Evolutionary conservation across 2,888 invertebrate species (phyloP).

Genomic region (Drosophila paranaensis): DNA sequence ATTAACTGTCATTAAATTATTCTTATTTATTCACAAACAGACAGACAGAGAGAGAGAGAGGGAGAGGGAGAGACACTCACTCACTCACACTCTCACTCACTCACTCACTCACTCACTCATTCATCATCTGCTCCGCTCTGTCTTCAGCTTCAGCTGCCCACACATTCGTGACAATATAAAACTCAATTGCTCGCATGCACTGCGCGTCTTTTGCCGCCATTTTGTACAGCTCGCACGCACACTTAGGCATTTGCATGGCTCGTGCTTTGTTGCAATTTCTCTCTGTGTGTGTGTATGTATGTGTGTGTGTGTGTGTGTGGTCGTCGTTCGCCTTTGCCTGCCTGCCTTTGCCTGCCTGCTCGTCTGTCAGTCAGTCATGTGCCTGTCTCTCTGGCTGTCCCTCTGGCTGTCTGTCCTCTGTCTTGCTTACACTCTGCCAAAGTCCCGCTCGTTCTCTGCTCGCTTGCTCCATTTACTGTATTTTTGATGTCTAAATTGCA

Average conservation of each 20-base stretch:
- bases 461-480: slow-evolving; percentile 77
- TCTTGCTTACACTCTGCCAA: slow-evolving; percentile 7
- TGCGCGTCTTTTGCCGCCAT: slow-evolving; percentile 50
- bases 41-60: neutral
- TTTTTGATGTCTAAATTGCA: slow-evolving; percentile 82
- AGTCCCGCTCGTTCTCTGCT: slow-evolving; percentile 34
- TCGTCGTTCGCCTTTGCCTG: slow-evolving; percentile 53
- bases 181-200: slow-evolving; percentile 68
- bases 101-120: slow-evolving; percentile 38
- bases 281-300: slow-evolving; percentile 28
- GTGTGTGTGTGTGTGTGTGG: slow-evolving; percentile 29
- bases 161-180: slow-evolving; percentile 55
- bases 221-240: slow-evolving; percentile 57
- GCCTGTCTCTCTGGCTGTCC: slow-evolving; percentile 48
- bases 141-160: slow-evolving; percentile 23
- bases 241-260: slow-evolving; percentile 49
- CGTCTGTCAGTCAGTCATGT: slow-evolving; percentile 74
- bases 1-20: slow-evolving; percentile 70
- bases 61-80: neutral
- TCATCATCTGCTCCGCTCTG: slow-evolving; percentile 44
- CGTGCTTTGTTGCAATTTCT: slow-evolving; percentile 32
- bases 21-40: slow-evolving; percentile 44
- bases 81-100: slow-evolving; percentile 31
- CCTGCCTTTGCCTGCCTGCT: slow-evolving; percentile 53
- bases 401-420: slow-evolving; percentile 50